Base-by-base conservation (phyloP, 2,113 vertebrate species). In the Cynoglossus semilaevis region DNA sequence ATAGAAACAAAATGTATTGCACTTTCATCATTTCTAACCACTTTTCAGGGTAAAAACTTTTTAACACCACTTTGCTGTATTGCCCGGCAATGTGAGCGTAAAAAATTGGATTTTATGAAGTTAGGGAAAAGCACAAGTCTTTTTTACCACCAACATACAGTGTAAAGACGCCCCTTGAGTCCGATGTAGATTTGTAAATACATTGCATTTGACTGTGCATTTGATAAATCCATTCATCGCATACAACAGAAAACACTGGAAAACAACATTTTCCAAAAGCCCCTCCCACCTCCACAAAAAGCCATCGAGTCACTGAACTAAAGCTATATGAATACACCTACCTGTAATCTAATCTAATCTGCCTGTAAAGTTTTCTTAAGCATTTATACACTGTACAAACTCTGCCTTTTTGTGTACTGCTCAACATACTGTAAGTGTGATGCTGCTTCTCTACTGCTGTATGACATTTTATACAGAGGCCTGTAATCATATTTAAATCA, bases 401-500 rank as follows among this genome's bases (percentile, higher is more conserved):
- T 8, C 80, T 54, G 80, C 74, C 72, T 76, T 79, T 85, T 74
- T 70, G 72, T 72, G 69, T 75, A 57, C 55, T 22, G 51, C 61
- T 76, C 57, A 50, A 57, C 71, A 54, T 76, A 72, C 70, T 55
- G 58, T 59, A 36, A 46, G 55, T 73, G 77, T 76, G 59, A 69
- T 74, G 82, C 84, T 86, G 82, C 86, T 86, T 79, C 70, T 79
- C 52, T 65, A 75, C 75, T 73, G 76, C 75, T 79, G 70, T 74
- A 55, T 77, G 51, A 68, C 58, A 74, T 87, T 87, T 87, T 87
- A 68, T 87, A 88, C 79, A 1, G 60, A 85, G 79, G 85, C 85
- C 85, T 87, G 87, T 85, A 85, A 87, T 86, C 85, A 88, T 88
- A 87, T 87, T 87, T 88, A 88, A 88, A 88, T 81, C 69, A 88